phyloP scores from a whole-genome alignment of 1,140 invertebrate species.

The Ceratitis capitata region DNA sequence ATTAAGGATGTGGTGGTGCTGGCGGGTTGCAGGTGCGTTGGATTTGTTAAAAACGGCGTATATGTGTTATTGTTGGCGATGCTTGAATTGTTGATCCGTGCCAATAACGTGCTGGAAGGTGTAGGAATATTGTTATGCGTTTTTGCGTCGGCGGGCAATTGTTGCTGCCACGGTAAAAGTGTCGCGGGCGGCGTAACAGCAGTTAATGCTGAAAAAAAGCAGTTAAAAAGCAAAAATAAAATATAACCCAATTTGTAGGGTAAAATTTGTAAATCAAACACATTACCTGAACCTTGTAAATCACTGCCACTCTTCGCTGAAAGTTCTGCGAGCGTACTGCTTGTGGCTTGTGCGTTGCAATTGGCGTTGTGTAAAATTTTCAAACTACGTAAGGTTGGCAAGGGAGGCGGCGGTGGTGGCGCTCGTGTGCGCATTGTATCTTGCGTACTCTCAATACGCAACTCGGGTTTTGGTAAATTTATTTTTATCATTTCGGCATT shows the following conservation, averaged over 20 bases:
- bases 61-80: not conserved
- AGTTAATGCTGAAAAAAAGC: not conserved
- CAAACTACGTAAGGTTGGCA: not conserved
- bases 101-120: not conserved
- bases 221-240: not conserved
- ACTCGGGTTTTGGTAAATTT: conserved; percentile 62
- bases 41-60: not conserved
- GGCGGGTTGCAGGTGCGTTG: not conserved
- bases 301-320: conserved; percentile 47
- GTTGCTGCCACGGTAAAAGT: not conserved
- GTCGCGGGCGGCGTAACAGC: not conserved
- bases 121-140: not conserved
- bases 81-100: not conserved
- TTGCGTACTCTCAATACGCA: conserved; percentile 45
- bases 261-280: not conserved
- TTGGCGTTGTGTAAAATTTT: conserved; percentile 5
- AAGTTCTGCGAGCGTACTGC: conserved; percentile 47
- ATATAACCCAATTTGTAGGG: not conserved
- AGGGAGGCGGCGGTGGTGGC: conserved; percentile 46
- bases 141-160: not conserved
- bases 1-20: not conserved
- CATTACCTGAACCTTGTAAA: not conserved
- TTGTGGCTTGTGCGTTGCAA: not conserved
- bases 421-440: conserved; percentile 44
- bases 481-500: conserved; percentile 64